Evolutionary conservation across 2,888 invertebrate genomes (phyloP), one percentile per base, ranked within the genome.

Genomic region (Rugalucina vietnamica): DNA sequence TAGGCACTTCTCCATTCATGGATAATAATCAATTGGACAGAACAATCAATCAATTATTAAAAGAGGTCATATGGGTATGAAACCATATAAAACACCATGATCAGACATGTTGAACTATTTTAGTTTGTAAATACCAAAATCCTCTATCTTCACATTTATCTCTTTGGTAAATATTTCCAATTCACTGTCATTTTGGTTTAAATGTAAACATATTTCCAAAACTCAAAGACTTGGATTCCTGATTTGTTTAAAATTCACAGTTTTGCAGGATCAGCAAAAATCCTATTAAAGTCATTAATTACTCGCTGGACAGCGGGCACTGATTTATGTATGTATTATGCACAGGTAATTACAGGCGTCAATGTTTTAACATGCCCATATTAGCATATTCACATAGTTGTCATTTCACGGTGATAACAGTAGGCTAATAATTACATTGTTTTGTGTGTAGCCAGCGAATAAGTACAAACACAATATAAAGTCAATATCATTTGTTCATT

Each of bases 321-420:
- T 32, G 65, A 18, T 65, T 65, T 65, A 65, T 65, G 65, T 34
- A 18, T 34, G 29, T 34, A 65, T 34, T 34, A 18, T 65, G 65
- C n/a, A 65, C 65, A 65, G 32, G 34, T 34, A 65, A 65, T 65
- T 65, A 65, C 65, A 65, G 65, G 65, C 34, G 65, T 34, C 65
- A 32, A 32, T n/a, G 65, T 65, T 24, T 29, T 34, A 65, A 32
- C 21, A 4, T 8, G 5, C 29, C 65, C 21, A 5, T 65, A 65
- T 65, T 34, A 65, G 32, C 65, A 65, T 65, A 65, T 34, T 29
- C 65, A 65, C 34, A 60, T 29, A 54, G 4, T 21, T 54, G 54
- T 4, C 54, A 54, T 54, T 54, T 54, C n/a, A 21, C 54, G 54
- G 21, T 54, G 54, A 54, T 54, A 54, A 54, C 54, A 21, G 54